Conservation (phyloP, 1,140 invertebrate genomes). For the Megalopta genalis region DNA sequence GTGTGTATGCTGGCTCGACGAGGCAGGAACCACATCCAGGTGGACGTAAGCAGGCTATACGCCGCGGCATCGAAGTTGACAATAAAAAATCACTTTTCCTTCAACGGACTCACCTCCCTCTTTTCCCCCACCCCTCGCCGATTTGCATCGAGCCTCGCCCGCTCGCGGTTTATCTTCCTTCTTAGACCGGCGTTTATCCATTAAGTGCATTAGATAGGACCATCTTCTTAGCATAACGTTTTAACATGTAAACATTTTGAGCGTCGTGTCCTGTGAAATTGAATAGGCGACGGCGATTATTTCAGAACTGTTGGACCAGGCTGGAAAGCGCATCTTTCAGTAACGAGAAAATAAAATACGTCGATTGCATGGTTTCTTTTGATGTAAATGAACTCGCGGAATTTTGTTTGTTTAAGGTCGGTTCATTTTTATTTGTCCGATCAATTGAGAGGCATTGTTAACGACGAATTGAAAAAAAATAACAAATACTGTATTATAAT, state of each 20-base stretch:
- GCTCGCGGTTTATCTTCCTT: slow-evolving; percentile 30
- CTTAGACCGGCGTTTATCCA: slow-evolving; percentile 16
- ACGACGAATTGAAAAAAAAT: too few relatives aligned
- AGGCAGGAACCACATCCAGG: slow-evolving; percentile 55
- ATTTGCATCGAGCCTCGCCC: slow-evolving; percentile 11
- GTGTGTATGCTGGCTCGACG: slow-evolving; percentile 30
- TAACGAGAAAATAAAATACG: too few relatives aligned
- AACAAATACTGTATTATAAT: too few relatives aligned
- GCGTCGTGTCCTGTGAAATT: neutral
- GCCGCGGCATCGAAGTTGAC: slow-evolving; percentile 45
- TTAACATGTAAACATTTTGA: slow-evolving; percentile 3
- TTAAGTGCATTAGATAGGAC: slow-evolving; percentile 25
- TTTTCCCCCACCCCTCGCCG: neutral
- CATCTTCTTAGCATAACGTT: slow-evolving; percentile 15
- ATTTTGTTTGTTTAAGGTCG: too few relatives aligned
- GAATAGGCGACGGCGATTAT: neutral
- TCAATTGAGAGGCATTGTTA: too few relatives aligned
- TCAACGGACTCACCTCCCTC: neutral
- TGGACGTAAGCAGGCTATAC: slow-evolving; percentile 65
- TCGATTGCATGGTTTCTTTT: too few relatives aligned
- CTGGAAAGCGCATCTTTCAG: too few relatives aligned
- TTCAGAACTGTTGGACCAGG: too few relatives aligned
- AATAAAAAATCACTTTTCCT: slow-evolving; percentile 62
- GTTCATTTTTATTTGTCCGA: too few relatives aligned
- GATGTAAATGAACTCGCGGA: too few relatives aligned